Evolutionary conservation across 1,140 invertebrate genomes (phyloP), one percentile per base, ranked within the genome.

Genomic region (Pinna nobilis): DNA sequence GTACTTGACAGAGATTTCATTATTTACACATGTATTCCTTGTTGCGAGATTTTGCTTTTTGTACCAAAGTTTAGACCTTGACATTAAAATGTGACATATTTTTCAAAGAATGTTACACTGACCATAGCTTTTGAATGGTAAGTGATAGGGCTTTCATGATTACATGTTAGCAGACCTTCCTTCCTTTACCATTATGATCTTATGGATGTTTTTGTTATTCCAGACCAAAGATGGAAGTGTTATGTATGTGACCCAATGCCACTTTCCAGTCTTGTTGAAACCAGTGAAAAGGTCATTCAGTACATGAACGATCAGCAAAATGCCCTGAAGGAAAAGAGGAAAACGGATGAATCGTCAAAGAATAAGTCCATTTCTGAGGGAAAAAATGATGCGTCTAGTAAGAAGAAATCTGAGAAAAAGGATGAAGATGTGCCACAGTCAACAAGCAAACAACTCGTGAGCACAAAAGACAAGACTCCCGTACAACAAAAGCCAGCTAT

Each of bases 211-310:
- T 55, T 50, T 71, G n/a, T 53, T 49, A 49, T 70, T 64, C 49
- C 66, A 67, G 89, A 93, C 37, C 51, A 70, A 18, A 83, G 93
- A 78, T 97, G 95, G 95, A 92, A 93, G 74, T 97, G 95, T 87
- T 96, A 96, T 83, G 92, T 93, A 18, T 97, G 95, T 86, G 92
- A 94, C 85, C 91, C 93, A 0, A 91, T 89, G 67, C 93, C 93
- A 75, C 86, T 96, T 1, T 93, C 91, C 87, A 90, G 91, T 7
- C 84, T 92, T 32, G 88, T 93, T 50, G 92, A 92, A 39, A 41
- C 73, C 7, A 81, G 79, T 71, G 70, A 76, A 41, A 61, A 69
- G 20, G 63, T 84, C 0, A 41, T 80, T 23, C 49, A 77, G 25
- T 55, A 70, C 35, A 72, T 78, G 28, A 72, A 78, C 35, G 39